Conservation (phyloP, 35 echinoderm and acorn worm genomes). For the Patiria miniata region DNA sequence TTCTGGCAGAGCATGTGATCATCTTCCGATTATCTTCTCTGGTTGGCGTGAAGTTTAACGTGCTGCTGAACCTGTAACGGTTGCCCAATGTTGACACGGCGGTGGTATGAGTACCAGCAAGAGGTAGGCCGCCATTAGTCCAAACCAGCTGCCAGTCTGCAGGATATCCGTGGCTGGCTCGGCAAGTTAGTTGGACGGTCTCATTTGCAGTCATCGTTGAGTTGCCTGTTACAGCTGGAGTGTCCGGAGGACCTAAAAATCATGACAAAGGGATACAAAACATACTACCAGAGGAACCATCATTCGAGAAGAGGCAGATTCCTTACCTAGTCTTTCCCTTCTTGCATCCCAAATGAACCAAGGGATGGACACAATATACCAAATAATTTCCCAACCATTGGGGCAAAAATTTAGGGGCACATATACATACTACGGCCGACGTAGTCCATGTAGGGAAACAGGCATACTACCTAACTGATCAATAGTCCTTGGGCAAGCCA, state of each 20-base stretch:
- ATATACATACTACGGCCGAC: no score
- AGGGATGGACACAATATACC: no score
- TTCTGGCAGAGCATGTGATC: neutral
- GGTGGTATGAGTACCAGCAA: neutral
- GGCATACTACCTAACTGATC: no score
- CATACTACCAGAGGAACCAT: no score
- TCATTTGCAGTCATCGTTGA: neutral
- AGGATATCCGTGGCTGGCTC: neutral
- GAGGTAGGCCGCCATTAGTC: neutral
- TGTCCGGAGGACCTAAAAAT: neutral
- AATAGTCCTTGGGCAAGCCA: no score
- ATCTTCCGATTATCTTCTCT: neutral
- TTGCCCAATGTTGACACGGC: neutral
- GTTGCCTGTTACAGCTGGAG: neutral
- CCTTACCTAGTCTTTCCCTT: no score
- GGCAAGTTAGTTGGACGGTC: neutral
- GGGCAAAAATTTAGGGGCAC: no score
- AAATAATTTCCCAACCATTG: no score
- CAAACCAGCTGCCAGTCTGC: neutral
- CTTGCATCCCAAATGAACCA: no score
- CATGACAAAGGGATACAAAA: neutral
- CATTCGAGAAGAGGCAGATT: no score
- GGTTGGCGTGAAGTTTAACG: neutral
- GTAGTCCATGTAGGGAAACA: no score
- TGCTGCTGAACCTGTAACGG: constrained; percentile 2